Evolutionary conservation across 2,113 vertebrate species (phyloP), one percentile per base, ranked within the genome.

Genomic region (Electrona antarctica): DNA sequence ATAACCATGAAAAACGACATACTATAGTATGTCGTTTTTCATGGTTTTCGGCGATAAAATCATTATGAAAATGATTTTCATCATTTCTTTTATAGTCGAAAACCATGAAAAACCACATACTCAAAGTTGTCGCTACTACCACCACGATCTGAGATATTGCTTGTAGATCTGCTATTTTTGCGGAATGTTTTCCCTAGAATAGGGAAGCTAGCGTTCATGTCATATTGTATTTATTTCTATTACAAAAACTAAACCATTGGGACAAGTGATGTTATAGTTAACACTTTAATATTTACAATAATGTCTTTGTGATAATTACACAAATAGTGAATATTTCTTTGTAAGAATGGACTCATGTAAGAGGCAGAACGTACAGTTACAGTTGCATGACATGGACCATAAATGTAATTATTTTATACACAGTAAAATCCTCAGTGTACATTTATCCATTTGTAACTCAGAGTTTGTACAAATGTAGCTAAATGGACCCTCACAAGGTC

Each of bases 251-350:
- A 62, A 56, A 55, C 45, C 7, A 71, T 49, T 49, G 45, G 8
- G 41, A 76, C 49, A 59, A 70, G 64, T 45, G 10, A 13, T 41
- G 28, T 80, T 28, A 46, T 69, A 41, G 69, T 74, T 77, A 56
- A 73, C 77, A 76, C 50, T 88, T 87, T 87, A 85, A 85, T 80
- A 80, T 84, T 84, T 84, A 86, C 84, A 90, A 74, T 79, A 52
- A 82, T 77, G 78, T 65, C 46, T 71, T 84, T 79, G 74, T 71
- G 45, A 12, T 82, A 61, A 64, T 82, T 82, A 85, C 73, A 78
- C 71, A 74, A 69, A 69, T 51, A 73, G 8, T 65, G 58, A 71
- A 68, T 65, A 21, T 64, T 8, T 60, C 77, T 10, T 65, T 77
- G 64, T 76, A 67, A 64, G 50, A 68, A 21, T 76, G 71, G 61